Percentiles rank a stretch among this genome's conserved stretches.
Conservation (phyloP, 2,888 invertebrate genomes). For the Agriotes lineatus region DNA sequence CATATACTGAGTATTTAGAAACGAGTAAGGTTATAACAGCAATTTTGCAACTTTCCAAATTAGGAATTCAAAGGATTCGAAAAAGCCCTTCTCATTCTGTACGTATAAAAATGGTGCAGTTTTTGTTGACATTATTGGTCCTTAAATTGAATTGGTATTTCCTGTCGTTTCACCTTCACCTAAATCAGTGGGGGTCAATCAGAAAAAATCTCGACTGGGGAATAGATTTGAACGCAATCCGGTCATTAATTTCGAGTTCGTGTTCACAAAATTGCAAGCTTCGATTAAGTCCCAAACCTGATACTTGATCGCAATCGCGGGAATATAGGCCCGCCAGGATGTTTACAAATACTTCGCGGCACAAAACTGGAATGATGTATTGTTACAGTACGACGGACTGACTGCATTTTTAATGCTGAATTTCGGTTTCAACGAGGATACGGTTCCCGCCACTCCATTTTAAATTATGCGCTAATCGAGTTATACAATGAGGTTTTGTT, state of each 20-base stretch:
- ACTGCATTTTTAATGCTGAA: no score
- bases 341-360: neutral
- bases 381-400: no score
- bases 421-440: no score
- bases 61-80: neutral
- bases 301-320: conserved; percentile 11
- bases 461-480: no score
- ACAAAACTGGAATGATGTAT: no score
- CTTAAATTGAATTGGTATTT: conserved; percentile 20
- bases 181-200: conserved; percentile 24
- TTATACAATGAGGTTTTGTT: no score
- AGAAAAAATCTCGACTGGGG: conserved; percentile 21
- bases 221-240: conserved; percentile 36
- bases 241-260: conserved; percentile 31
- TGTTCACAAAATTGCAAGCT: conserved; percentile 21
- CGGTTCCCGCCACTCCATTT: no score
- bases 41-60: neutral
- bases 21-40: neutral
- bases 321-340: conserved; percentile 9
- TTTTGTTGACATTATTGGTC: conserved; percentile 9
- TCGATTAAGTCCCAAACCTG: conserved; percentile 16
- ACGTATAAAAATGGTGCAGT: neutral
- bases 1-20: no score
- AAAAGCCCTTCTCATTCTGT: neutral
- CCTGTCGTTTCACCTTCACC: conserved; percentile 22